phyloP scores from a whole-genome alignment of 2,888 invertebrate genomes.

The Thelaira solivaga region DNA sequence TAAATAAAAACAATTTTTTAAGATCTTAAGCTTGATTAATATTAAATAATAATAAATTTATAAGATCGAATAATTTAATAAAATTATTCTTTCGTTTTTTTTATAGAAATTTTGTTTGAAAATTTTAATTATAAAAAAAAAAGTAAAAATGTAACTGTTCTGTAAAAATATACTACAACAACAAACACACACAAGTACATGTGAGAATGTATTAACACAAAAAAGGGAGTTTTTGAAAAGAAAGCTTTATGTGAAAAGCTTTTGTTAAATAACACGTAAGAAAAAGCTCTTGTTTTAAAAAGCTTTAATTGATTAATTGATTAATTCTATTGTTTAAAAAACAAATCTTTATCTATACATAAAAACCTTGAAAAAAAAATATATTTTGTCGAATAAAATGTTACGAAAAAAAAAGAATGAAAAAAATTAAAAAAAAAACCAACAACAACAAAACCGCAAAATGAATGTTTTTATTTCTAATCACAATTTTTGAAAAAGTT shows the following conservation, averaged over 20 bases:
- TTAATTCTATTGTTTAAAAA: constrained; percentile 57
- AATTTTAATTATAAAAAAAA: too few species aligned
- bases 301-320: constrained; percentile 60
- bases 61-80: too few species aligned
- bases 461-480: constrained; percentile 32
- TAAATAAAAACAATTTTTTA: too few species aligned
- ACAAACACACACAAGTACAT: constrained; percentile 15
- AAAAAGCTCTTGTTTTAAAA: constrained; percentile 62
- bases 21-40: too few species aligned
- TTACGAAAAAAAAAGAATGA: constrained; percentile 52
- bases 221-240: constrained; percentile 46
- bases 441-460: constrained; percentile 33
- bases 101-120: too few species aligned
- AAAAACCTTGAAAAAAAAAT: constrained; percentile 9
- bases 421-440: constrained; percentile 38
- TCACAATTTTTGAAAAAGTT: not conserved
- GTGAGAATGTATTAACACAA: too few species aligned
- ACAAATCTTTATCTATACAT: constrained; percentile 29
- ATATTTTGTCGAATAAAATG: constrained; percentile 60
- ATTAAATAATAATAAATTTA: too few species aligned
- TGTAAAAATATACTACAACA: too few species aligned
- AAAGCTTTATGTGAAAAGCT: constrained; percentile 56
- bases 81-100: too few species aligned
- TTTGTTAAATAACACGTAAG: constrained; percentile 30
- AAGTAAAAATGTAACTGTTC: too few species aligned